Evolutionary conservation across 2,113 vertebrate genomes (phyloP), one percentile per base, ranked within the genome.

Genomic region (Blennius ocellaris): DNA sequence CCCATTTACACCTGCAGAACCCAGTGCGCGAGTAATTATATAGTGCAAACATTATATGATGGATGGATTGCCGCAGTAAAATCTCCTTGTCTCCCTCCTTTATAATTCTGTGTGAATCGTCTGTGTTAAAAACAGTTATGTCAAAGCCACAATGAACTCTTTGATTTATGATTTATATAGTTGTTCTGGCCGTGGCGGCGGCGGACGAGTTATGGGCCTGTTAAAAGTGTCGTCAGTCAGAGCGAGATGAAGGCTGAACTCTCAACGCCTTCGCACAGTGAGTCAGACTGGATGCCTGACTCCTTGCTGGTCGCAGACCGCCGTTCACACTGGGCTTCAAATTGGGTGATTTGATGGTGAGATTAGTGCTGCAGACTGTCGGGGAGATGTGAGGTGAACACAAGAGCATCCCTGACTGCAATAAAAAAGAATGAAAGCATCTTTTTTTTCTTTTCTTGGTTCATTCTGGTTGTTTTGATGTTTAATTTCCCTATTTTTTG

Each of bases 221-320:
- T 90, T 87, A 78, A 90, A 87, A 83, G 67, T 77, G 56, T 70
- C 57, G 79, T 84, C 80, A 89, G 84, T 91, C 88, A 88, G 58
- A 73, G 65, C 57, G 6, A 69, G 67, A 64, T 69, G 63, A 73
- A 74, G 70, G 57, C 69, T 78, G 68, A 74, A 66, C 50, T 39
- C 51, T 12, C 21, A 41, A 50, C 51, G 50, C 60, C 48, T 70
- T 67, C 5, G 11, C 60, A 54, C 10, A 1, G 8, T 5, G 40
- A 64, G 43, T 74, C 61, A 59, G 37, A 30, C 48, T 52, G 45
- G 45, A 45, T 30, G 59, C 45, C 62, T 68, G 69, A 21, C 61
- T 44, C 58, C 7, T 51, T 15, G 30, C 65, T 64, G 62, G 37
- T 65, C 48, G 52, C 15, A 16, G 38, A 66, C 36, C 39, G 1